Evolutionary conservation across 1,140 invertebrate genomes (phyloP).

Genomic region (Daktulosphaira vitifoliae): DNA sequence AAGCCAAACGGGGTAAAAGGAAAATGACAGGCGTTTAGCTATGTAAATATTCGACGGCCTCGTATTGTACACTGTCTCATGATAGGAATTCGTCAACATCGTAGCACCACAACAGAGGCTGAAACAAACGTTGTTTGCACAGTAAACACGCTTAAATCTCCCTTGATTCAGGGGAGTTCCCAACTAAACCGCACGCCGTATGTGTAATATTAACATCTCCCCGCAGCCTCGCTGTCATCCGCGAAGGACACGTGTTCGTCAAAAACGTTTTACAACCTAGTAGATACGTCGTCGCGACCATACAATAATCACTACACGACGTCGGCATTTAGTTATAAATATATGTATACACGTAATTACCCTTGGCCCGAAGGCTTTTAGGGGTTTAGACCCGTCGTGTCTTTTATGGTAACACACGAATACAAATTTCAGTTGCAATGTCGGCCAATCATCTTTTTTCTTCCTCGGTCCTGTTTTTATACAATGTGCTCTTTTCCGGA

Average conservation of each 20-base stretch:
- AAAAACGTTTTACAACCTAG: constrained; percentile 25
- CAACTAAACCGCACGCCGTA: no score
- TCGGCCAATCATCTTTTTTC: no score
- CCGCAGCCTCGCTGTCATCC: not conserved
- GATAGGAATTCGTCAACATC: no score
- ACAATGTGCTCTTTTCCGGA: no score
- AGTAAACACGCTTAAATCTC: constrained; percentile 26
- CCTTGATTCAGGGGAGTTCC: no score
- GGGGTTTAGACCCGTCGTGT: no score
- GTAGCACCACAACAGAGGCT: no score
- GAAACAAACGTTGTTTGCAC: constrained; percentile 26
- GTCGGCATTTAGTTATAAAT: not conserved
- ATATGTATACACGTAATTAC: constrained; percentile 3
- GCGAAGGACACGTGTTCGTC: constrained; percentile 21
- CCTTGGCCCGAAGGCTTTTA: no score
- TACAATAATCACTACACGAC: not conserved
- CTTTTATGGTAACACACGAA: no score
- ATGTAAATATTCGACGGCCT: constrained; percentile 22
- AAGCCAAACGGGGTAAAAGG: constrained; percentile 21
- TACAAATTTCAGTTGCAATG: no score
- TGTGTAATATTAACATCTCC: constrained; percentile 16
- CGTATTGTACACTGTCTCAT: no score
- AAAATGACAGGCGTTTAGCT: constrained; percentile 25
- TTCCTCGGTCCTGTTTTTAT: no score
- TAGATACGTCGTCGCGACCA: not conserved